Evolutionary conservation across 2,797 vertebrate species (phyloP).

Genomic region (Crenichthys baileyi): DNA sequence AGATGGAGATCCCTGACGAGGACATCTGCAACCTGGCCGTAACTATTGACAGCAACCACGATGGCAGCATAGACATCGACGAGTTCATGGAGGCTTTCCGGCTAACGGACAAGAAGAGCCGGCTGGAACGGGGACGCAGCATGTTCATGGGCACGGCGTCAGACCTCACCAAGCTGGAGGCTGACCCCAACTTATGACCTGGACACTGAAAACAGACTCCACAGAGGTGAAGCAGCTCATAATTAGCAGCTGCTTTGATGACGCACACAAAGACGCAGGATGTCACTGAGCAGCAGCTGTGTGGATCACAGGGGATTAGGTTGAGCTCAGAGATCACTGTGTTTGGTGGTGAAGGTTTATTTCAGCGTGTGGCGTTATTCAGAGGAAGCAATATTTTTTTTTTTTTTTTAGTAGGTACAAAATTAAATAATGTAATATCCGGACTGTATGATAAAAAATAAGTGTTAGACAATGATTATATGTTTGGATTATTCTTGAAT

Average conservation of each 20-base stretch:
- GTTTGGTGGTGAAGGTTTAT: slow-evolving; percentile 17
- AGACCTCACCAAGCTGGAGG: slow-evolving; percentile 70
- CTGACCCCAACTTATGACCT: slow-evolving; percentile 61
- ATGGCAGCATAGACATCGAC: slow-evolving; percentile 93
- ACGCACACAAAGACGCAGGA: slow-evolving; percentile 62
- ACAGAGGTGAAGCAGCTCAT: slow-evolving; percentile 3
- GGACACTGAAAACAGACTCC: slow-evolving; percentile 1
- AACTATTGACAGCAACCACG: slow-evolving; percentile 92
- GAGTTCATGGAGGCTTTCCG: slow-evolving; percentile 98
- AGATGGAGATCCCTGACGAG: slow-evolving; percentile 86
- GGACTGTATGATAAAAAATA: neutral
- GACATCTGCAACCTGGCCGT: slow-evolving; percentile 87
- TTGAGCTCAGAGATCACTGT: slow-evolving; percentile 35
- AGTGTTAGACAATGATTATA: neutral
- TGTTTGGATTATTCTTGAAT: neutral
- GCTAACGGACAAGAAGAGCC: slow-evolving; percentile 88
- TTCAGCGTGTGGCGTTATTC: neutral
- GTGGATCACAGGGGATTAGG: slow-evolving; percentile 57
- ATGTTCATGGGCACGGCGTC: slow-evolving; percentile 73
- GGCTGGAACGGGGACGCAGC: slow-evolving; percentile 78
- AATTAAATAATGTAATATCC: neutral
- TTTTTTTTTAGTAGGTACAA: neutral
- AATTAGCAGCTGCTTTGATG: slow-evolving; percentile 59
- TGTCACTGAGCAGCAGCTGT: slow-evolving; percentile 36
- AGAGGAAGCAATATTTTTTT: too few species aligned